These are phyloP conservation scores for Parnassius smintheus DNA, from an alignment of 2,888 invertebrate genomes.

Conservation along the genomic window DNA sequence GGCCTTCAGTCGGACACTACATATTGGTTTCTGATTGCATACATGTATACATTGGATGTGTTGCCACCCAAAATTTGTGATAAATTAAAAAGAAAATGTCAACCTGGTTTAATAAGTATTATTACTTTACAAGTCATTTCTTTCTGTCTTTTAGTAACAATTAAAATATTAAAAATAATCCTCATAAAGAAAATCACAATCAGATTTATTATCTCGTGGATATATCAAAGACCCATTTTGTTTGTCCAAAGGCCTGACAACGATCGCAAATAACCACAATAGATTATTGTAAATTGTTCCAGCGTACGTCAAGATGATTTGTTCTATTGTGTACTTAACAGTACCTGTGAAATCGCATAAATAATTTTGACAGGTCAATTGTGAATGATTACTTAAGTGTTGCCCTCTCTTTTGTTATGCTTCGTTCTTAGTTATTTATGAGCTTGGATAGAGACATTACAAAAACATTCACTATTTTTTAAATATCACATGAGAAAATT, in stretches of 20 bases:
- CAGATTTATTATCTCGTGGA: not conserved
- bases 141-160: too few species aligned
- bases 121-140: too few species aligned
- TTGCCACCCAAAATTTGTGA: too few species aligned
- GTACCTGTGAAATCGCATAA: slow-evolving; percentile 36
- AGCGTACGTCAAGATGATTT: slow-evolving; percentile 38
- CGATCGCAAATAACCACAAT: slow-evolving; percentile 36
- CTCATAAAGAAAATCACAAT: not conserved
- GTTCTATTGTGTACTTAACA: slow-evolving; percentile 39
- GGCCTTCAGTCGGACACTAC: too few species aligned
- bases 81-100: too few species aligned
- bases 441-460: slow-evolving; percentile 16
- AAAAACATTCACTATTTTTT: not conserved
- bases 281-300: slow-evolving; percentile 42
- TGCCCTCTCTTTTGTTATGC: slow-evolving; percentile 11
- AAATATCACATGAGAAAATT: slow-evolving; percentile 5
- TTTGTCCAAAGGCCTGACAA: slow-evolving; percentile 27
- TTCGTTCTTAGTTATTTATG: slow-evolving; percentile 6
- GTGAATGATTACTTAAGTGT: slow-evolving; percentile 38
- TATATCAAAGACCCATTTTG: slow-evolving; percentile 1
- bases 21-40: too few species aligned
- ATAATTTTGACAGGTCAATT: slow-evolving; percentile 42
- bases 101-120: too few species aligned
- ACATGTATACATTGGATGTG: too few species aligned
- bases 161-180: too few species aligned